These are phyloP conservation scores for Aurelia sp. DNA, from an alignment of 30 jellyfish, hydroid and myxozoan genomes.

Conservation along the genomic window DNA sequence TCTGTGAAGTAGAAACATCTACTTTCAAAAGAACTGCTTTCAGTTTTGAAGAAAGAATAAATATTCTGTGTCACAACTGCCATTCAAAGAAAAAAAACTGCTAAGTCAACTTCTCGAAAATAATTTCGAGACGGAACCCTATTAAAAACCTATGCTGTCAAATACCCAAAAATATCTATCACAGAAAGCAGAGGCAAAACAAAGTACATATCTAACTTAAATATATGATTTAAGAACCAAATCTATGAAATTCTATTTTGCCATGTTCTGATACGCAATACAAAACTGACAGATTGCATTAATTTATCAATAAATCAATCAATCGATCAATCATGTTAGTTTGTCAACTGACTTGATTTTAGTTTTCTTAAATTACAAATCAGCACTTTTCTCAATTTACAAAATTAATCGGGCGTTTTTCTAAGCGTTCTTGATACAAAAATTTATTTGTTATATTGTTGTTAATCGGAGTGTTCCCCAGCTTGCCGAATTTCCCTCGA, in stretches of 20 bases:
- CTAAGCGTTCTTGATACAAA: conserved; percentile 41
- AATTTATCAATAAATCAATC: neutral
- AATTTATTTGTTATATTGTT: conserved; percentile 11
- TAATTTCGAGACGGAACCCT: too few relatives aligned
- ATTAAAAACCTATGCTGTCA: too few relatives aligned
- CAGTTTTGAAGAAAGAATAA: too few relatives aligned
- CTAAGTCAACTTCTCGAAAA: too few relatives aligned
- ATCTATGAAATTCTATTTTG: conserved; percentile 24
- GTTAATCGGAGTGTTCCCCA: neutral
- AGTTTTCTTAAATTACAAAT: conserved; percentile 15
- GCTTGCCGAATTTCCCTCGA: neutral
- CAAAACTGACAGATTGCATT: conserved; percentile 20
- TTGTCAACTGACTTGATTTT: neutral
- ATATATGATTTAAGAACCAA: conserved; percentile 34
- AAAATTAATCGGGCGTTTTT: conserved; percentile 44
- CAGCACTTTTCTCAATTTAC: conserved; percentile 35
- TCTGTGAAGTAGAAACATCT: too few relatives aligned
- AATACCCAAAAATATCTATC: neutral
- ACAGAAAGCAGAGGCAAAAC: neutral
- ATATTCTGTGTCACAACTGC: too few relatives aligned
- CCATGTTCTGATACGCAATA: conserved; percentile 15
- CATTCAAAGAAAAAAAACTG: too few relatives aligned
- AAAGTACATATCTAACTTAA: neutral
- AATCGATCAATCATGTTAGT: neutral
- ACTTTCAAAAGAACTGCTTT: too few relatives aligned